Evolutionary conservation across 2,113 vertebrate genomes (phyloP), one percentile per base, ranked within the genome.

Genomic region (Microtus ochrogaster): DNA sequence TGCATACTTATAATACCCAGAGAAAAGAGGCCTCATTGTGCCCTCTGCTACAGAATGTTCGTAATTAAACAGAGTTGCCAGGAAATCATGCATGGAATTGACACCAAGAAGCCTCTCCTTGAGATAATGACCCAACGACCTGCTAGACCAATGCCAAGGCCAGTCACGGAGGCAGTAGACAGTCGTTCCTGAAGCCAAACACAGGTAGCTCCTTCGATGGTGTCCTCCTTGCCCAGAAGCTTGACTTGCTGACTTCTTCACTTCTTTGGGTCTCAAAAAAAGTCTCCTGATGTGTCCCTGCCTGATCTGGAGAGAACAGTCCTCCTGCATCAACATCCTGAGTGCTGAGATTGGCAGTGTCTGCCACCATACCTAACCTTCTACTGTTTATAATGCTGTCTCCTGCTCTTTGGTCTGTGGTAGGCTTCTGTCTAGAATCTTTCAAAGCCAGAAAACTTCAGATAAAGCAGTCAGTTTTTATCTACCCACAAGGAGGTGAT

Each of bases 381-480:
- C 49, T 36, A n/a, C 16, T 3, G 1, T 79, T 55, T 78, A 30
- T 68, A 94, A 41, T 70, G 49, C 7, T 28, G 76, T 76, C 86
- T 7, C 22, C 10, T 33, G 47, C 16, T 44, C 26, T 39, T 83
- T 28, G 30, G 11, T 66, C 72, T 88, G 26, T 14, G 33, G 4
- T 63, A 7, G 84, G 12, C 68, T 97, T 92, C 83, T 68, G 89
- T 93, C 63, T 70, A 84, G 58, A 89, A 85, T 28, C 13, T 65
- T 49, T 0, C 61, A 77, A 30, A 61, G 13, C 3, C 19, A 72
- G 33, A 9, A 90, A 28, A 28, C 9, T 94, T 61, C 10, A 26
- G 17, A 90, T 11, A 19, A 87, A 79, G 79, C 2, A 88, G 5
- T 61, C n/a, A 83, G 73, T 49, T 85, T 74, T 74, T 39, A 76